These are phyloP conservation scores for Leucophenga montana DNA, from an alignment of 2,888 invertebrate species.

Conservation along the genomic window DNA sequence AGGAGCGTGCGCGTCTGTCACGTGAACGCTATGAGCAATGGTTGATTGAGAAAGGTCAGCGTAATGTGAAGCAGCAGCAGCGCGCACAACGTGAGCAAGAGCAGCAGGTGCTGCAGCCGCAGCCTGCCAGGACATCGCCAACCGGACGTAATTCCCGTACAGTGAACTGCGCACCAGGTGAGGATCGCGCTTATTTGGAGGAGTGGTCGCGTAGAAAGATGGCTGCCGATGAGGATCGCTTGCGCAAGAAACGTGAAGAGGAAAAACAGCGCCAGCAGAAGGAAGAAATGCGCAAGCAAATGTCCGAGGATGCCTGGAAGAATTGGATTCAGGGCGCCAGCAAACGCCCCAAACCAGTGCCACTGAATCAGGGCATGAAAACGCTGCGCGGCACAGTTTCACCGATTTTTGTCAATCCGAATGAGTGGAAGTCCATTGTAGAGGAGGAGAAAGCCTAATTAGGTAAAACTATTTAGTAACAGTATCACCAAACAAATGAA, in stretches of 20 bases:
- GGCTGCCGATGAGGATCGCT: conserved; percentile 56
- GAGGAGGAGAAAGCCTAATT: background rate
- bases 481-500: too few relatives aligned
- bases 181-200: conserved; percentile 47
- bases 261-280: conserved; percentile 46
- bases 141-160: conserved; percentile 24
- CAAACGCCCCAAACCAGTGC: conserved; percentile 71
- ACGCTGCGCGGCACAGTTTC: conserved; percentile 70
- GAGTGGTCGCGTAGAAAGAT: conserved; percentile 49
- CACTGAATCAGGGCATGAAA: conserved; percentile 69
- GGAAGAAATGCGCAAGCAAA: conserved; percentile 49
- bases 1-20: conserved; percentile 56
- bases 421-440: conserved; percentile 55
- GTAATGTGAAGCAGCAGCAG: conserved; percentile 34
- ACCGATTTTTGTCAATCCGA: conserved; percentile 67
- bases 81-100: conserved; percentile 11
- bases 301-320: conserved; percentile 61
- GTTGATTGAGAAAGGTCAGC: conserved; percentile 55
- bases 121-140: conserved; percentile 23
- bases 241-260: conserved; percentile 46
- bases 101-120: background rate
- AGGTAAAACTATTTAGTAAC: too few relatives aligned
- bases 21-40: conserved; percentile 63
- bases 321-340: conserved; percentile 65
- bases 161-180: conserved; percentile 53